Percentiles rank a stretch among this genome's conserved stretches.
Evolutionary conservation across 2,113 vertebrate species (phyloP).

Genomic region (Vulpes ferrilata): DNA sequence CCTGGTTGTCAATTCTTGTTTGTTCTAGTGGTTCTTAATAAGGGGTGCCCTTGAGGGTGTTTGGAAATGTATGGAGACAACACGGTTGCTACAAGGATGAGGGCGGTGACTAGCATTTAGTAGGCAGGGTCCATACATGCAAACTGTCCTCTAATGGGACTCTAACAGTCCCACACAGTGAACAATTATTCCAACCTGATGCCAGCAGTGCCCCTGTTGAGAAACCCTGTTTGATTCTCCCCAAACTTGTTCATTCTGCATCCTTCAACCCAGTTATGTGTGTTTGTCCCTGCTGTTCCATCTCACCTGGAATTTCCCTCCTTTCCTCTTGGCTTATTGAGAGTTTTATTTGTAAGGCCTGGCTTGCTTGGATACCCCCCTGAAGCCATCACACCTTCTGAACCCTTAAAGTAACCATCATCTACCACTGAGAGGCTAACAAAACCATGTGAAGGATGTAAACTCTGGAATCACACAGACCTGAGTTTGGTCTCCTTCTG

Average conservation of each 20-base stretch:
- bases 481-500: neutral
- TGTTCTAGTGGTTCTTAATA: neutral
- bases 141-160: neutral
- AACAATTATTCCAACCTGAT: neutral
- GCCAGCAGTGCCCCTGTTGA: neutral
- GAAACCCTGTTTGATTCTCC: neutral
- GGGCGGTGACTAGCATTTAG: neutral
- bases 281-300: neutral
- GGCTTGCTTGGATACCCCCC: neutral
- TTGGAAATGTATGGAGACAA: neutral
- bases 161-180: neutral
- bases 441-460: fast-evolving
- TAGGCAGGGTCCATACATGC: neutral
- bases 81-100: neutral
- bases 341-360: neutral
- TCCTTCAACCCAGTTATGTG: neutral
- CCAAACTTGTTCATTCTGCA: neutral
- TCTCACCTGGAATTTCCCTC: neutral
- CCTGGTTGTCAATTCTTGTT: neutral
- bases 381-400: neutral
- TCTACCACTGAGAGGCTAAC: neutral
- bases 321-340: neutral
- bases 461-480: neutral
- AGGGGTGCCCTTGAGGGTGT: neutral
- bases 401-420: neutral